Conservation (phyloP, 2,113 vertebrate species). For the Eira barbara region DNA sequence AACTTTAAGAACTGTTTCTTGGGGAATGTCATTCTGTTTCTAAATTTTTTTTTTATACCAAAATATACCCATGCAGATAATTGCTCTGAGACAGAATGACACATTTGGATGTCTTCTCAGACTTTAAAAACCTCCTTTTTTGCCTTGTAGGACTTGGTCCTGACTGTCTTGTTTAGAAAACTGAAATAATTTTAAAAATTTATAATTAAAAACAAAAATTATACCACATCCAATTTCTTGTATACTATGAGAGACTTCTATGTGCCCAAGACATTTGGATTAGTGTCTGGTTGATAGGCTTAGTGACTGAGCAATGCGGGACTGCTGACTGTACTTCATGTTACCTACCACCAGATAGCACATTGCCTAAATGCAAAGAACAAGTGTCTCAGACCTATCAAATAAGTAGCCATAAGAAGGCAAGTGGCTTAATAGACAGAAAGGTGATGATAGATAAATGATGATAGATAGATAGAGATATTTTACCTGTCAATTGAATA, state of each 20-base stretch:
- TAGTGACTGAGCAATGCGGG: not conserved
- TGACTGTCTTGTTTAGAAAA: not conserved
- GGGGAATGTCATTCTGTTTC: not conserved
- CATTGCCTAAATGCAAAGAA: constrained; percentile 3
- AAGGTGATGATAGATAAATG: not conserved
- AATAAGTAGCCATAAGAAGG: not conserved
- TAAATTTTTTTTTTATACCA: not conserved
- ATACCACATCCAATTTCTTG: not conserved
- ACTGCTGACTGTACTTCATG: constrained; percentile 5
- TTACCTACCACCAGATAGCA: constrained; percentile 20
- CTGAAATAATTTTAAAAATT: not conserved
- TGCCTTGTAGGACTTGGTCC: not conserved
- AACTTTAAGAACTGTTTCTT: not conserved
- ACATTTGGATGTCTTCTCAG: not conserved
- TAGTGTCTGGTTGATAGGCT: not conserved
- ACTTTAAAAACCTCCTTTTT: not conserved
- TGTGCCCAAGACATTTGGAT: not conserved
- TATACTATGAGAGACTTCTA: not conserved
- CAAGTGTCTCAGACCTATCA: not conserved
- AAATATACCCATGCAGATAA: not conserved
- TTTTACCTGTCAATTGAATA: not conserved
- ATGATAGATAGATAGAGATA: not conserved
- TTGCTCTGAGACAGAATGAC: not conserved
- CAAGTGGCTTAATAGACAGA: not conserved
- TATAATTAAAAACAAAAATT: not conserved